Base-by-base conservation (phyloP, 2,113 vertebrate genomes). In the Pedetes capensis region DNA sequence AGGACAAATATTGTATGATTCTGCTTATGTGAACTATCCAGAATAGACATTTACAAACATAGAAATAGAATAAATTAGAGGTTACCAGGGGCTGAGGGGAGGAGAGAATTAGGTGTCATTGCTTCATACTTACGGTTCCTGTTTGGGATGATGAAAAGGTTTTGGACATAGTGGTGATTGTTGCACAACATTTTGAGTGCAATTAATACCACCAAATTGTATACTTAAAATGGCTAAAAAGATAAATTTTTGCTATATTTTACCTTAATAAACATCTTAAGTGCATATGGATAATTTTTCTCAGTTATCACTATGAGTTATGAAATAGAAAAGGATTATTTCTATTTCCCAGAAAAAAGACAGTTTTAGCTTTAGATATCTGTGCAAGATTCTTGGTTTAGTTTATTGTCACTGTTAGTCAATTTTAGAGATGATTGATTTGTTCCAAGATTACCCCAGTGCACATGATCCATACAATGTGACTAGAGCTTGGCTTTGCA, bases 241-340 rank as follows among this genome's bases (percentile, higher is more conserved):
- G 49, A 66, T 25, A 91, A 13, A 51, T 78, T 95, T 93, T n/a
- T n/a, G n/a, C n/a, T 84, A 61, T 69, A 71, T 87, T 81, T 86
- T 96, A 87, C 37, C 13, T 68, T 61, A 75, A 44, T 37, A 44
- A 68, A 78, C 39, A 34, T 5, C 23, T 0, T 6, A 64, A 71
- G 6, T 61, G 59, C 71, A 83, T 80, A 47, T 59, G 12, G 12
- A 39, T 57, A 80, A 85, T 82, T 95, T 79, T 85, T 32, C 69
- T 37, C 39, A 75, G 34, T 91, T 91, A 91, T 57, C 84, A 61
- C 44, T 95, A 0, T 79, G 51, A 29, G 10, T 84, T 83, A 74
- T 89, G 27, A 94, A 86, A 47, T 75, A 55, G 34, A 83, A 37
- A 32, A 72, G 14, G 16, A 64, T 13, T 37, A 5, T 64, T 93